Evolutionary conservation across 53 echinoderm and acorn worm species (phyloP), one percentile per base, ranked within the genome.

Genomic region (Mesocentrotus franciscanus): DNA sequence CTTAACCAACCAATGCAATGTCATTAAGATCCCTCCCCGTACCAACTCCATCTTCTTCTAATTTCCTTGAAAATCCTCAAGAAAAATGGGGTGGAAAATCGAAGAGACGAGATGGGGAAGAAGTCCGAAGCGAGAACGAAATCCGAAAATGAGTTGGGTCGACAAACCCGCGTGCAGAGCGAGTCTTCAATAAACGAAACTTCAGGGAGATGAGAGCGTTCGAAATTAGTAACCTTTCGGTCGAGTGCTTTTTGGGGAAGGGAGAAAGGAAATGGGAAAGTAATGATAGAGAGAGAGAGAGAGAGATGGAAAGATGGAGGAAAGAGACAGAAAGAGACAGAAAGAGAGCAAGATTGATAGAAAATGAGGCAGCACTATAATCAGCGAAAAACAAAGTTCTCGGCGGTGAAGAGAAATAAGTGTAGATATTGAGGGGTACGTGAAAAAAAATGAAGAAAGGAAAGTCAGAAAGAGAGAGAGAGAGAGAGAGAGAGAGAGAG

Each of bases 1-100:
- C 72, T 74, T 92, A 92, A 72, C 92, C 72, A 92, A 92, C 27
- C 92, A 72, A 92, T 92, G 92, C 64, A 92, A 92, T 92, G 92
- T 92, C 92, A 92, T 92, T 92, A 92, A 92, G 92, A 56, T 92
- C 35, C 56, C 13, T 24, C 70, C 42, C 56, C 39, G 30, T 42
- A 56, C 56, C 74, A 72, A 42, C 71, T 55, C 56, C 74, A 29
- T 66, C 91, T 66, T 24, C 66, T 10, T 66, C 39, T 34, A 24
- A 42, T 87, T n/a, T 27, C 58, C n/a, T 87, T 58, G 10, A 58
- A 87, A 87, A 87, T 87, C 15, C 58, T 27, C 87, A n/a, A 87
- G 56, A 87, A 87, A 87, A 81, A n/a, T 15, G 58, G 87, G 87
- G 68, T 34, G 33, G 22, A 68, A 91, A 91, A 91, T 91, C 91